Conservation (phyloP, 92 coral and sea anemone species). For the Diadumene lineata region DNA sequence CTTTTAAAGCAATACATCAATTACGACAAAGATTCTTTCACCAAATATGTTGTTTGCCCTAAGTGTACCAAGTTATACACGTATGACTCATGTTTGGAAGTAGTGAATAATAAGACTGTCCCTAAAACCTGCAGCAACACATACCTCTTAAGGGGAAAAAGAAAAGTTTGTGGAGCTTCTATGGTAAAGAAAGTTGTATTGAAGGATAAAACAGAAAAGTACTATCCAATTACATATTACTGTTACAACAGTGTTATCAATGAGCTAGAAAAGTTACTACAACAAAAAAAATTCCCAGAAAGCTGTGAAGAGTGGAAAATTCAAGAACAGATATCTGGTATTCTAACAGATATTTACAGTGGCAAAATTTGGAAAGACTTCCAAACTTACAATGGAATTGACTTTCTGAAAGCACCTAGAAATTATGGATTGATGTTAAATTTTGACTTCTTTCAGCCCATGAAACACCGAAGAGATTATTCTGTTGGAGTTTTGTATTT, state of each 20-base stretch:
- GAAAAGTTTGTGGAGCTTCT: constrained; percentile 3
- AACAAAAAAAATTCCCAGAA: constrained; percentile 38
- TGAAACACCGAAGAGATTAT: constrained; percentile 51
- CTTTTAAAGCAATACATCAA: constrained; percentile 25
- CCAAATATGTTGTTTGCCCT: constrained; percentile 50
- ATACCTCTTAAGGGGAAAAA: background rate
- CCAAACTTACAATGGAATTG: constrained; percentile 37
- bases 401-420: constrained; percentile 39
- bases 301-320: constrained; percentile 54
- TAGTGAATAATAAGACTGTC: background rate
- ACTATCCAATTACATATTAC: constrained; percentile 58
- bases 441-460: constrained; percentile 66
- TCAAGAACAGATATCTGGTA: constrained; percentile 11
- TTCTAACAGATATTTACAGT: constrained; percentile 39
- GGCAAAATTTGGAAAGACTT: constrained; percentile 61
- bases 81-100: constrained; percentile 1
- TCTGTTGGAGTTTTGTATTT: constrained; percentile 58
- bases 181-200: constrained; percentile 35
- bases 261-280: constrained; percentile 45
- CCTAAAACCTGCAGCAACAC: constrained; percentile 21
- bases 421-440: constrained; percentile 55
- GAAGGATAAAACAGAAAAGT: constrained; percentile 33
- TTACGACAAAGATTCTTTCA: constrained; percentile 54
- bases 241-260: constrained; percentile 64
- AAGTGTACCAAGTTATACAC: constrained; percentile 53